phyloP scores from a whole-genome alignment of 2,113 vertebrate genomes.

The Monarcha castaneiventris region DNA sequence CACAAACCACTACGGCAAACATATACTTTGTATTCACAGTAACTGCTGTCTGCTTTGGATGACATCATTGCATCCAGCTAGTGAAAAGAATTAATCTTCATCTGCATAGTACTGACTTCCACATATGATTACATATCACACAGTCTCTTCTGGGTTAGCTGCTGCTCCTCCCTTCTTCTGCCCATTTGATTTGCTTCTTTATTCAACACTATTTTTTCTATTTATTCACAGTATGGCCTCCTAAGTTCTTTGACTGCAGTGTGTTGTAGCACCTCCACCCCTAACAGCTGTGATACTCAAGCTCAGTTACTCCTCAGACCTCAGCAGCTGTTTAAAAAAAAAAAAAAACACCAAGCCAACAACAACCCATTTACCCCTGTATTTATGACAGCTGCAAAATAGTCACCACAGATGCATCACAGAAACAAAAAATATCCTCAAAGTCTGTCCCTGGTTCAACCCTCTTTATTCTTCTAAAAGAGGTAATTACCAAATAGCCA shows the following conservation, averaged over 20 bases:
- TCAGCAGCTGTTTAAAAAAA: background rate
- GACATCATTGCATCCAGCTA: background rate
- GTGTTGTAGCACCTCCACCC: background rate
- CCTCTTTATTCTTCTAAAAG: background rate
- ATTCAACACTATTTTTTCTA: background rate
- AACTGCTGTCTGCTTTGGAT: background rate
- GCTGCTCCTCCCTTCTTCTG: background rate
- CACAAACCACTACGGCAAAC: background rate
- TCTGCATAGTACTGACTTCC: background rate
- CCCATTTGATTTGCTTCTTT: background rate
- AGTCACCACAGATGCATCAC: background rate
- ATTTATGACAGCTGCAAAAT: background rate
- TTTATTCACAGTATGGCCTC: background rate
- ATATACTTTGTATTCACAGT: background rate
- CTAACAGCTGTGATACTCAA: background rate
- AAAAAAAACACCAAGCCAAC: background rate
- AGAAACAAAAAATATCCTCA: background rate
- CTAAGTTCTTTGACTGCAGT: background rate
- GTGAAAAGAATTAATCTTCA: background rate
- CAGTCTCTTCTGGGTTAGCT: background rate
- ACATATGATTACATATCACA: rapidly evolving
- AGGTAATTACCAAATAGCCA: background rate
- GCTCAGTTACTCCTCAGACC: background rate
- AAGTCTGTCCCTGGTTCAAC: background rate
- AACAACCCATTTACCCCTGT: background rate